phyloP scores from a whole-genome alignment of 2,113 vertebrate species.

The Ophiodon elongatus region DNA sequence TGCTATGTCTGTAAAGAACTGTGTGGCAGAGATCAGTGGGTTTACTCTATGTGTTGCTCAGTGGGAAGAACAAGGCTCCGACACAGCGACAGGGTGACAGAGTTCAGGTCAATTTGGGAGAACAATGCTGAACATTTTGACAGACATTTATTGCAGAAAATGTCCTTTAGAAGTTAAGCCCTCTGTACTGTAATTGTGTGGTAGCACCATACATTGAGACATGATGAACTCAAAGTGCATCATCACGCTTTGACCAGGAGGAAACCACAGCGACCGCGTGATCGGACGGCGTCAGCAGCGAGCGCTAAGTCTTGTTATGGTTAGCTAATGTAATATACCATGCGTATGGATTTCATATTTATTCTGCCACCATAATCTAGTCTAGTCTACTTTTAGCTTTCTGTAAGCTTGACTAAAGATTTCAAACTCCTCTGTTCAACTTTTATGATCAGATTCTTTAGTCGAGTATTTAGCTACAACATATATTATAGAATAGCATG shows the following conservation, averaged over 20 bases:
- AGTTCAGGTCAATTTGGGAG: constrained; percentile 60
- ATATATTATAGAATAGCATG: too few relatives aligned
- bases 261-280: too few relatives aligned
- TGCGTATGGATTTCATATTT: too few relatives aligned
- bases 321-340: too few relatives aligned
- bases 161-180: not conserved
- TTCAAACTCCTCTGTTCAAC: too few relatives aligned
- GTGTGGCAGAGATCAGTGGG: constrained; percentile 65
- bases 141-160: constrained; percentile 18
- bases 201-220: not conserved
- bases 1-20: constrained; percentile 53
- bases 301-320: too few relatives aligned
- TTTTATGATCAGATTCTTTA: too few relatives aligned
- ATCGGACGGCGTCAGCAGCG: too few relatives aligned
- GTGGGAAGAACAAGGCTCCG: constrained; percentile 72
- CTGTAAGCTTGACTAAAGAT: too few relatives aligned
- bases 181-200: not conserved
- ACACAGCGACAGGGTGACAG: constrained; percentile 60
- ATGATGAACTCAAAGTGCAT: not conserved
- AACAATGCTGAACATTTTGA: constrained; percentile 60
- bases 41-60: constrained; percentile 58
- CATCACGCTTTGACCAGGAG: not conserved
- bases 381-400: too few relatives aligned
- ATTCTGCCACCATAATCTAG: too few relatives aligned
- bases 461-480: too few relatives aligned